These are phyloP conservation scores for Eristalis arbustorum DNA, from an alignment of 2,888 invertebrate genomes.

Conservation along the genomic window DNA sequence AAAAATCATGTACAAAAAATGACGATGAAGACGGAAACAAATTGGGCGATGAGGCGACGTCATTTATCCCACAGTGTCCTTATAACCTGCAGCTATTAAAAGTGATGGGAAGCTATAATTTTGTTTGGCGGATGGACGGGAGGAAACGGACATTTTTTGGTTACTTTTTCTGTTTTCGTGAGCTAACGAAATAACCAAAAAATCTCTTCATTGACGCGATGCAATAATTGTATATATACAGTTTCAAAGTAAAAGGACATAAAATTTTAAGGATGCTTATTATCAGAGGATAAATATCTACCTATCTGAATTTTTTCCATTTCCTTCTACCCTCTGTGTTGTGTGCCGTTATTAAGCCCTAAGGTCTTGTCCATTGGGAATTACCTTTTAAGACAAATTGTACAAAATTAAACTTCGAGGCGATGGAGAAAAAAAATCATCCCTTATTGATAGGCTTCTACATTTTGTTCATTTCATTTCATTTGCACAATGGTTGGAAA, in stretches of 20 bases:
- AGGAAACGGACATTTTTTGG: conserved; percentile 55
- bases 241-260: conserved; percentile 66
- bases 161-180: conserved; percentile 34
- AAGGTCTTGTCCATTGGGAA: conserved; percentile 66
- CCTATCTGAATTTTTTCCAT: conserved; percentile 64
- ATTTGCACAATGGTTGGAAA: conserved; percentile 41
- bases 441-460: conserved; percentile 64
- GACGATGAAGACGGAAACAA: conserved; percentile 66
- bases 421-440: conserved; percentile 35
- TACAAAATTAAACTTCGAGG: conserved; percentile 59
- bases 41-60: conserved; percentile 69
- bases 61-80: conserved; percentile 66
- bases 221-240: conserved; percentile 65
- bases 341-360: conserved; percentile 64
- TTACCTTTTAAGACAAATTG: conserved; percentile 70
- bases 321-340: conserved; percentile 45
- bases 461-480: conserved; percentile 59
- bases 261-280: conserved; percentile 69
- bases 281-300: conserved; percentile 70
- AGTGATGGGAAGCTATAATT: conserved; percentile 69
- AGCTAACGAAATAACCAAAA: conserved; percentile 37
- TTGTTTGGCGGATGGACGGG: conserved; percentile 34
- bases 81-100: conserved; percentile 70
- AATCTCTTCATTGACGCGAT: conserved; percentile 68
- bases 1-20: conserved; percentile 44